Base-by-base conservation (phyloP, 2,888 invertebrate genomes). In the Campaea margaritaria region DNA sequence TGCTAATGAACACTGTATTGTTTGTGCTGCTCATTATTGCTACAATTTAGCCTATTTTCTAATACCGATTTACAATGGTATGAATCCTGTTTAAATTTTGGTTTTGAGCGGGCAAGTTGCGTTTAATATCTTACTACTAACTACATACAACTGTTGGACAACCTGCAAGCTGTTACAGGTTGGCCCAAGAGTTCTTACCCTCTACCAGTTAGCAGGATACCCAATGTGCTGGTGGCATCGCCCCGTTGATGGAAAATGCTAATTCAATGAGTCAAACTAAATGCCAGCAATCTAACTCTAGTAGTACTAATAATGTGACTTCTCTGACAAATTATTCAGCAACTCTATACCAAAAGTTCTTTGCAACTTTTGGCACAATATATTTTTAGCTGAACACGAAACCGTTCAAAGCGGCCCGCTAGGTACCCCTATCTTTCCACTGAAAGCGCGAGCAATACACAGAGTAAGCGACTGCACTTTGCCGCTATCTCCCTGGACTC, bases 401-500 rank as follows among this genome's bases (percentile, higher is more conserved):
- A 47, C 34, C 14, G 1, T 10, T 11, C 27, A 4, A 48, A 27
- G 2, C 28, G 4, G 13, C 16, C 15, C 36, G 10, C 16, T 34
- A 36, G 28, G 10, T 50, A 0, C 34, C 15, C 10, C 34, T 27
- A 51, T 34, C 47, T 31, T 31, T 53, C 13, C 15, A 11, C 31
- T 13, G 10, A 31, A 58, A 51, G 46, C 47, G 46, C 21, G 14
- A 28, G 45, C 53, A 44, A 53, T 53, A 46, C 45, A 45, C 7
- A 15, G 39, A 14, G 14, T 53, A 46, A 53, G 53, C 46, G 53
- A 44, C 16, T 39, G 27, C 45, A 53, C 53, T 53, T 46, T 53
- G 28, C 45, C 53, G 46, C 55, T 47, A 53, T 61, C 60, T 67
- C 69, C 70, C 65, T 51, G 55, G 71, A 64, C 71, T 73, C 72